Evolutionary conservation across 2,113 vertebrate genomes (phyloP), one percentile per base, ranked within the genome.

Genomic region (Lepidothrix coronata): DNA sequence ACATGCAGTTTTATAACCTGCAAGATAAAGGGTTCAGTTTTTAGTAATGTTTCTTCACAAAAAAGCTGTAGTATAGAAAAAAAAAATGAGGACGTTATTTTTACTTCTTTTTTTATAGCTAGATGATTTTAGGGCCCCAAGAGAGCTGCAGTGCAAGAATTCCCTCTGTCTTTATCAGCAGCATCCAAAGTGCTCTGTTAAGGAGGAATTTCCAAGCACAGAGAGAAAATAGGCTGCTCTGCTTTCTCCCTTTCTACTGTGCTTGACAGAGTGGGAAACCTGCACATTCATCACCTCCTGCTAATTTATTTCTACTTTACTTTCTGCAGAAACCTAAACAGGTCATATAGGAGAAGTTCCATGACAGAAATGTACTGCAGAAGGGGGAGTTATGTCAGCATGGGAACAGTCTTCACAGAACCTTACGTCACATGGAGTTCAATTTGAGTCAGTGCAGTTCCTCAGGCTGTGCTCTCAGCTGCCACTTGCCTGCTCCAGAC

Each of bases 1-100:
- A 98, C 98, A 43, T 99, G 98, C 19, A 99, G 97, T 91, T 99
- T 98, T 67, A 99, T 95, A 62, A 99, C 97, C 99, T 99, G 97
- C 8, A 84, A 96, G 79, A 92, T 77, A 95, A 51, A 30, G 61
- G 57, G 35, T 55, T 61, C 65, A 39, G 62, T 55, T 70, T 78
- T 85, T 9, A 92, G 13, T 20, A 51, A 80, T 4, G 6, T 55
- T 89, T 68, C 35, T 76, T 91, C 80, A 85, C 5, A 49, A 2
- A 49, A 58, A 75, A 51, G 12, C 31, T 65, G 25, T 14, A 67
- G 19, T 8, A 35, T 4, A 75, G 25, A 8, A 78, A 30, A 72
- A 62, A 16, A 35, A 37, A 14, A 0, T 1, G 7, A 16, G 49
- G 27, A 31, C 7, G 7, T 68, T 58, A 15, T 9, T 71, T 84